These are phyloP conservation scores for Pyrrhia umbra DNA, from an alignment of 2,888 invertebrate species.

Conservation along the genomic window DNA sequence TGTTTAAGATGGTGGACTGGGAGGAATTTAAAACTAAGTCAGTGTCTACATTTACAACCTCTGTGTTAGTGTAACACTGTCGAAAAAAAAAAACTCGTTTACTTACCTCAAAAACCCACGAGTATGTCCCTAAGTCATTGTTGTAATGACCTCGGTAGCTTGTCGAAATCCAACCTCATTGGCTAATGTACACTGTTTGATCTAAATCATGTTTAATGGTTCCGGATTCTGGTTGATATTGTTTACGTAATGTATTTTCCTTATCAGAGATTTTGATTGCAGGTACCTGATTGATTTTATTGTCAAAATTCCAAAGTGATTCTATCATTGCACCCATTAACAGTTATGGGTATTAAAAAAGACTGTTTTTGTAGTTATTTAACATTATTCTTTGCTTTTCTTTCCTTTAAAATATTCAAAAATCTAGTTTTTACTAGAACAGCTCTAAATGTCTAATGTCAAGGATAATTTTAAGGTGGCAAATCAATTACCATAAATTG, in stretches of 20 bases:
- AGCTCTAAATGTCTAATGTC: background rate
- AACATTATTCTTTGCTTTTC: no score
- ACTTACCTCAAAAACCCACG: background rate
- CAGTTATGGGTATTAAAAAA: no score
- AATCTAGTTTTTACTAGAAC: no score
- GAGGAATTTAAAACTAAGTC: no score
- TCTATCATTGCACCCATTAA: no score
- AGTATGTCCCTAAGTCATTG: constrained; percentile 53
- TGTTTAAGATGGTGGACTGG: background rate
- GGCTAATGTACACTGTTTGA: constrained; percentile 56
- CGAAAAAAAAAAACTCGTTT: background rate
- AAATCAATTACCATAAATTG: background rate
- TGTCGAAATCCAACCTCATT: constrained; percentile 64
- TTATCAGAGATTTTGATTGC: background rate
- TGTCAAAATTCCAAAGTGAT: background rate
- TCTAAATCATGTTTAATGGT: constrained; percentile 61
- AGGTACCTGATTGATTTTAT: constrained; percentile 15
- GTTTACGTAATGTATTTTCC: constrained; percentile 2
- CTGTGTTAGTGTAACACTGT: no score
- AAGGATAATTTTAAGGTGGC: background rate
- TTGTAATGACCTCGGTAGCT: constrained; percentile 66
- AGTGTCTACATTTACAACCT: background rate
- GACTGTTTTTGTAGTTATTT: no score
- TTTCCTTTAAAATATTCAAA: background rate
- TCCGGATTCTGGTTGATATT: constrained; percentile 58